phyloP scores from a whole-genome alignment of 1,140 invertebrate species.

The Chironomus striatipennis region DNA sequence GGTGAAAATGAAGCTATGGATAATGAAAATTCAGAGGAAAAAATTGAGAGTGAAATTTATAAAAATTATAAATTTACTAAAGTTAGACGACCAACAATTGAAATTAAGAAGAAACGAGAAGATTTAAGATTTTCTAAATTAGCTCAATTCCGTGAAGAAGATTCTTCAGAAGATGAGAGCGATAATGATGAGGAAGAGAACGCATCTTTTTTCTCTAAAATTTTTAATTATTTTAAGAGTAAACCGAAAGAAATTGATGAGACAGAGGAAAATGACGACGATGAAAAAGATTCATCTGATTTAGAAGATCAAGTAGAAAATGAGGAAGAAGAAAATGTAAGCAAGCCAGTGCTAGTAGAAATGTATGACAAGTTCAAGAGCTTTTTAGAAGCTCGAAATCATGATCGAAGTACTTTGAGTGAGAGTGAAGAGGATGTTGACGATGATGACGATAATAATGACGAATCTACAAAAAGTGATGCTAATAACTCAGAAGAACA shows the following conservation, averaged over 20 bases:
- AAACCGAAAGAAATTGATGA: conserved; percentile 26
- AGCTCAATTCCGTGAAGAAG: conserved; percentile 11
- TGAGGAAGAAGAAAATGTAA: conserved; percentile 24
- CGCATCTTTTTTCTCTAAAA: conserved; percentile 23
- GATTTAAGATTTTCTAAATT: neutral
- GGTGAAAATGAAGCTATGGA: neutral
- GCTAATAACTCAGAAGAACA: conserved; percentile 25
- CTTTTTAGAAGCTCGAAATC: neutral
- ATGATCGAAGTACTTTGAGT: conserved; percentile 26
- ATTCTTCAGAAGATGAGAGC: conserved; percentile 20
- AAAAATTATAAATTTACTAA: conserved; percentile 23
- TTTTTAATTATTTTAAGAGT: conserved; percentile 27
- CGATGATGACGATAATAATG: conserved; percentile 27
- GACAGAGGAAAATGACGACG: conserved; percentile 26
- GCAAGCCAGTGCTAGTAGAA: neutral
- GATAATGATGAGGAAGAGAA: conserved; percentile 27
- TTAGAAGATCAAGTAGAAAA: conserved; percentile 25
- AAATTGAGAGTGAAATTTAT: conserved; percentile 21
- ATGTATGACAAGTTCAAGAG: conserved; percentile 16
- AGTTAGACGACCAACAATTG: conserved; percentile 22
- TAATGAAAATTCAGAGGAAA: conserved; percentile 26
- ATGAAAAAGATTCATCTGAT: conserved; percentile 26
- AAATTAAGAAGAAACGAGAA: conserved; percentile 24
- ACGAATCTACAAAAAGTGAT: neutral
- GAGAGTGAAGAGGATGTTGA: conserved; percentile 25